A percentile compares a stretch with the other conserved stretches of the same genome.
phyloP scores from a whole-genome alignment of 1,140 invertebrate genomes.

The Aphelinus certus region DNA sequence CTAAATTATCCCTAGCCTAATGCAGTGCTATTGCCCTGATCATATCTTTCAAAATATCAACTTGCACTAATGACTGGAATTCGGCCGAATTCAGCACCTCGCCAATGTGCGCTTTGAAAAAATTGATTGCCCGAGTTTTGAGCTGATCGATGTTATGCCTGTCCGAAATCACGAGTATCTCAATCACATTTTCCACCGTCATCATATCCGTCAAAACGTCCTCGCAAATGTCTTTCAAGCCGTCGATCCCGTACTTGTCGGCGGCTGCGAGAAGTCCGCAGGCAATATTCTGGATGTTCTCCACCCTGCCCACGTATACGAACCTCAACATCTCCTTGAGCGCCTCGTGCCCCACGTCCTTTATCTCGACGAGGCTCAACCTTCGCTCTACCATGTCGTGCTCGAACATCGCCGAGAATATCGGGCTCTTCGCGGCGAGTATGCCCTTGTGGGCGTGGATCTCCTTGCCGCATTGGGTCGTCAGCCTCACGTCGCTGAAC shows the following conservation, averaged over 20 bases:
- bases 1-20: too few species aligned
- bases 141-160: neutral
- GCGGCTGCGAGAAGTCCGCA: constrained; percentile 11
- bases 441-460: constrained; percentile 19
- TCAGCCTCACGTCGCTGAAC: constrained; percentile 6
- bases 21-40: neutral
- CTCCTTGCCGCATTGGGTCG: neutral
- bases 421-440: constrained; percentile 2
- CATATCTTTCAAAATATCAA: neutral
- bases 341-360: constrained; percentile 1
- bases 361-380: neutral
- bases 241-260: constrained; percentile 19
- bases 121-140: constrained; percentile 1
- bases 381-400: constrained; percentile 12
- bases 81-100: neutral
- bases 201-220: constrained; percentile 8
- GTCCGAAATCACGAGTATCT: constrained; percentile 10
- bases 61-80: neutral
- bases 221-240: constrained; percentile 16
- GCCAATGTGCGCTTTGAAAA: neutral
- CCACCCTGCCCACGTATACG: constrained; percentile 3
- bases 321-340: constrained; percentile 20
- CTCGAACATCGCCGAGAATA: constrained; percentile 22
- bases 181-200: neutral
- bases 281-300: constrained; percentile 1